A percentile compares a stretch with the other conserved stretches of the same genome.
phyloP scores from a whole-genome alignment of 1,140 invertebrate genomes.

The Campodea augens region DNA sequence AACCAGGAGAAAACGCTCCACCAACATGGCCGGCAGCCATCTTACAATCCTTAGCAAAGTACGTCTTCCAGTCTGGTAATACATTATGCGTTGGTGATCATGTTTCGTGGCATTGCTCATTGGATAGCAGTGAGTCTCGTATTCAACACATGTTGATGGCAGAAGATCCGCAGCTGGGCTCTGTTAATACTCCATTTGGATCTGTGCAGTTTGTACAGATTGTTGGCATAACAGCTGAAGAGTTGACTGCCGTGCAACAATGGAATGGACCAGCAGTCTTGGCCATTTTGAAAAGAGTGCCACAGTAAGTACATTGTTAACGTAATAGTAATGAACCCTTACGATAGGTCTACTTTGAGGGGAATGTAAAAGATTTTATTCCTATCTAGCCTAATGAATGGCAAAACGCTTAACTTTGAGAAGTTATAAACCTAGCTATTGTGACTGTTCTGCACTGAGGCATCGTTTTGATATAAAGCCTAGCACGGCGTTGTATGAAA shows the following conservation, averaged over 20 bases:
- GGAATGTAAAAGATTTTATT: no score
- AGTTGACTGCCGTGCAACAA: slow-evolving; percentile 69
- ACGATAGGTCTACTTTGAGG: no score
- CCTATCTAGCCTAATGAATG: no score
- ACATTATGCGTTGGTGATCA: slow-evolving; percentile 73
- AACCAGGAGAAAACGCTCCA: slow-evolving; percentile 47
- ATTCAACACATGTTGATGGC: slow-evolving; percentile 78
- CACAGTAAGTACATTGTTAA: slow-evolving; percentile 32
- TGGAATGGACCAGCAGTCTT: slow-evolving; percentile 75
- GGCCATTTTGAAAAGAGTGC: slow-evolving; percentile 52
- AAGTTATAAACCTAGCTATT: no score
- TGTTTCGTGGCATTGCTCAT: slow-evolving; percentile 74
- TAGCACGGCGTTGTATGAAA: no score
- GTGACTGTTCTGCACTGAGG: no score
- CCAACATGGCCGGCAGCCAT: slow-evolving; percentile 86
- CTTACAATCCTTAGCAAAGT: slow-evolving; percentile 78
- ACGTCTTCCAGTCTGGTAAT: slow-evolving; percentile 48
- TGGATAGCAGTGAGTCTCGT: slow-evolving; percentile 55
- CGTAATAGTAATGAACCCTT: no score
- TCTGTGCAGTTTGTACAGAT: slow-evolving; percentile 58
- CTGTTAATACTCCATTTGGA: slow-evolving; percentile 46
- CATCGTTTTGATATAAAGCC: no score
- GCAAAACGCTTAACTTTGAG: no score
- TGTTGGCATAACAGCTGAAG: slow-evolving; percentile 71
- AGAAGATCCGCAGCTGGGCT: slow-evolving; percentile 54